Percentiles rank a stretch among this genome's conserved stretches.
Evolutionary conservation across 2,797 vertebrate genomes (phyloP).

Genomic region (Lophotriccus pileatus): DNA sequence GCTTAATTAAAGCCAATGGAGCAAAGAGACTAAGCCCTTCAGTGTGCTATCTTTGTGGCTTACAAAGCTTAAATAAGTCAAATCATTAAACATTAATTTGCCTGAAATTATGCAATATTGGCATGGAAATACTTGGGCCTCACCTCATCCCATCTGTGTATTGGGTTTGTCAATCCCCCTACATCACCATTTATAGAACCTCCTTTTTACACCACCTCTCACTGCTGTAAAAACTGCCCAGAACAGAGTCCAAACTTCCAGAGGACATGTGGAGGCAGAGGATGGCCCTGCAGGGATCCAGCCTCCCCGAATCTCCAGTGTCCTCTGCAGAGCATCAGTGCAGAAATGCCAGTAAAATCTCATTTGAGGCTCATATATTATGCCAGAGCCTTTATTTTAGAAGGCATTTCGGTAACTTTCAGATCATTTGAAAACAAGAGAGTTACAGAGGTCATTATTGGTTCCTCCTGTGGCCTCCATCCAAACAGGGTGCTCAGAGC

Average conservation of each 20-base stretch:
- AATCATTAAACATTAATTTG: slow-evolving; percentile 55
- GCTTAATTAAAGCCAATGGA: slow-evolving; percentile 73
- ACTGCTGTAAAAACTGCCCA: background rate
- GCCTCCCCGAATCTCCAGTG: too few species aligned
- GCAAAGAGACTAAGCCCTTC: slow-evolving; percentile 56
- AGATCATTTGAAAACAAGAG: background rate
- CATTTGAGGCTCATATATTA: background rate
- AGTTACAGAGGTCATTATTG: accelerated
- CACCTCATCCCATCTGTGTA: background rate
- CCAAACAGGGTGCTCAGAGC: background rate
- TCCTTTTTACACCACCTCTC: background rate
- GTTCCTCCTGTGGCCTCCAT: background rate
- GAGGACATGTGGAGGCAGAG: background rate
- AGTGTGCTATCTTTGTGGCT: slow-evolving; percentile 34
- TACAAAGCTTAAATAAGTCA: slow-evolving; percentile 10
- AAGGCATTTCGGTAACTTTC: background rate
- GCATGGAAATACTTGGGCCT: background rate
- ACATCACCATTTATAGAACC: background rate
- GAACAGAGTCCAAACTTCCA: background rate
- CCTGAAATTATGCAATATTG: slow-evolving; percentile 34
- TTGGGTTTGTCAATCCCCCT: background rate
- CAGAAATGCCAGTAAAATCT: background rate
- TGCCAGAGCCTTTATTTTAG: background rate
- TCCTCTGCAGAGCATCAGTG: accelerated
- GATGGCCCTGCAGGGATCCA: background rate